Conservation (phyloP, 2,797 vertebrate genomes). For the Phalanger gymnotis region DNA sequence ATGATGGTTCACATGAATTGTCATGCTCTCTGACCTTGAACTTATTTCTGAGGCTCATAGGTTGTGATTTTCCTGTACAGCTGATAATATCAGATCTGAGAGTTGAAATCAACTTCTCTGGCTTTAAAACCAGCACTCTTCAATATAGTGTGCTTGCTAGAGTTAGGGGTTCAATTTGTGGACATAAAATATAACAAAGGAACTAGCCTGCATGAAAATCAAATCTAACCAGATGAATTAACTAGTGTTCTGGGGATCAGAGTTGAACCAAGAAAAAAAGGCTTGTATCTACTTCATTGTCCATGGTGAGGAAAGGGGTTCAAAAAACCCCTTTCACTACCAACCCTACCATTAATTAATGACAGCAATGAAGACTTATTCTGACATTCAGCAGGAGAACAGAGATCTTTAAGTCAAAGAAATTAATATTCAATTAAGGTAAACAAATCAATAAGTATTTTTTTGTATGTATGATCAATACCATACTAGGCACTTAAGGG, state of each 20-base stretch:
- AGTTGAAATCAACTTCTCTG: neutral
- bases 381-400: neutral
- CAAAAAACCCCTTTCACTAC: neutral
- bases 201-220: neutral
- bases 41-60: neutral
- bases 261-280: neutral
- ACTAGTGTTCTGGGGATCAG: neutral
- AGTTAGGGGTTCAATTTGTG: neutral
- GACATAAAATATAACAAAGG: neutral
- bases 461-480: neutral
- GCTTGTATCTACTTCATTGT: neutral
- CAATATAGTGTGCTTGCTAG: neutral
- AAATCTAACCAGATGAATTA: neutral
- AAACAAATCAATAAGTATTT: neutral
- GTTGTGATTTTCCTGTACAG: neutral
- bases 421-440: neutral
- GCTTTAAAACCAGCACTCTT: neutral
- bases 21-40: neutral
- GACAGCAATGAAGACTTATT: neutral
- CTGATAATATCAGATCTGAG: neutral
- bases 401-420: neutral
- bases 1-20: neutral
- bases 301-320: neutral
- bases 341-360: neutral
- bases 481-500: neutral